Evolutionary conservation across 2,797 vertebrate genomes (phyloP).

Genomic region (Sebastes flavidus): DNA sequence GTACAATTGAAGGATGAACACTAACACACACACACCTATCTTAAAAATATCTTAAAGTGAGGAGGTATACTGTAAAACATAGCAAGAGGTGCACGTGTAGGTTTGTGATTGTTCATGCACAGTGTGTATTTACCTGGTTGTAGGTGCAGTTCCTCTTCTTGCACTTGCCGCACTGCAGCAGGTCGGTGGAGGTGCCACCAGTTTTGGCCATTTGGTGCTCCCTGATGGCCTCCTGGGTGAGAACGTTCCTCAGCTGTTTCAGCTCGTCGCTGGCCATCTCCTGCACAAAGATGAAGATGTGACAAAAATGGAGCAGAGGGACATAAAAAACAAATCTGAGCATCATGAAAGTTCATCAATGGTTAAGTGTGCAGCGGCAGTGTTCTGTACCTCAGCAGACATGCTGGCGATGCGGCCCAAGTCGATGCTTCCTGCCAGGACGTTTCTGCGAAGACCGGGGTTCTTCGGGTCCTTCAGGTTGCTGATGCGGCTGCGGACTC

Average conservation of each 20-base stretch:
- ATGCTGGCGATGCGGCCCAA: constrained; percentile 90
- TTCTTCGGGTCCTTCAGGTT: constrained; percentile 98
- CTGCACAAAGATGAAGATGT: constrained; percentile 64
- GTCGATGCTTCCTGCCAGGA: constrained; percentile 89
- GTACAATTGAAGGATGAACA: neutral
- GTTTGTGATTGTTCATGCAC: neutral
- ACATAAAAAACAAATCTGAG: neutral
- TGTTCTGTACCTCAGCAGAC: constrained; percentile 89
- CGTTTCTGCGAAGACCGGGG: constrained; percentile 90
- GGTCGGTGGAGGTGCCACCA: constrained; percentile 90
- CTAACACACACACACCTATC: neutral
- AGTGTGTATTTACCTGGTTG: constrained; percentile 87
- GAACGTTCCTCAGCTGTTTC: constrained; percentile 90
- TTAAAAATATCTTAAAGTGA: too few relatives aligned
- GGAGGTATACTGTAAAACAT: neutral
- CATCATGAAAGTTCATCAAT: neutral
- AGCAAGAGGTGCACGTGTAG: neutral
- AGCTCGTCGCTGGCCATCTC: constrained; percentile 99
- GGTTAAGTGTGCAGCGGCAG: neutral
- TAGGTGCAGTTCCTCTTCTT: constrained; percentile 98
- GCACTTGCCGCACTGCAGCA: constrained; percentile 96
- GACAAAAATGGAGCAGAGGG: neutral
- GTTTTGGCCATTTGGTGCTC: constrained; percentile 99
- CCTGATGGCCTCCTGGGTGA: constrained; percentile 97
- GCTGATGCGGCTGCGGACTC: constrained; percentile 96